Evolutionary conservation across 2,888 invertebrate genomes (phyloP).

Genomic region (Galeruca laticollis): DNA sequence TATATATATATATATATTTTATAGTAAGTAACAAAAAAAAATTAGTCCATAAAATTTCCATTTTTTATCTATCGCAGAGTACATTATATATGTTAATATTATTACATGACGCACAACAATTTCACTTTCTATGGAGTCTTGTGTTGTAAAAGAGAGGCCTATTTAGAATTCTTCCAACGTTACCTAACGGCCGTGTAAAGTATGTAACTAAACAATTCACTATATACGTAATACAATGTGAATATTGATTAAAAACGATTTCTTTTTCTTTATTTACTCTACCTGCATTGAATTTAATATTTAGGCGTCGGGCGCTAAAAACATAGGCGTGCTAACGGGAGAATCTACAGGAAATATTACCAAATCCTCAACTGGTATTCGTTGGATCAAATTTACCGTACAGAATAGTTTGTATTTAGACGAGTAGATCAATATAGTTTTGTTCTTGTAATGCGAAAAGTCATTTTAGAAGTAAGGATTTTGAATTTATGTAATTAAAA

Average conservation of each 20-base stretch:
- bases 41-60: too few species aligned
- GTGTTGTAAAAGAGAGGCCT: slow-evolving; percentile 14
- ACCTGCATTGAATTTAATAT: neutral
- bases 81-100: slow-evolving; percentile 3
- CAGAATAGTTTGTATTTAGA: too few species aligned
- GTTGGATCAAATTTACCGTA: too few species aligned
- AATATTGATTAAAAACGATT: slow-evolving; percentile 18
- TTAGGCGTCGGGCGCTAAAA: neutral
- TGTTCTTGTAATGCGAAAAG: too few species aligned
- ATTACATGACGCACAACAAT: neutral
- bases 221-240: slow-evolving; percentile 8
- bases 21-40: too few species aligned
- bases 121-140: slow-evolving; percentile 1
- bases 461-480: too few species aligned
- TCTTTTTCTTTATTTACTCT: slow-evolving; percentile 15
- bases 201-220: slow-evolving; percentile 15
- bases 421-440: too few species aligned
- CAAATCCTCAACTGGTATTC: too few species aligned
- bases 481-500: too few species aligned
- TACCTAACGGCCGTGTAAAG: slow-evolving; percentile 32
- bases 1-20: too few species aligned
- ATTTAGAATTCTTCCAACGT: slow-evolving; percentile 26
- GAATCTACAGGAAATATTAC: too few species aligned
- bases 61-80: neutral
- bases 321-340: neutral